Base-by-base conservation (phyloP, 2,888 invertebrate genomes). In the Tetanocera ferruginea region DNA sequence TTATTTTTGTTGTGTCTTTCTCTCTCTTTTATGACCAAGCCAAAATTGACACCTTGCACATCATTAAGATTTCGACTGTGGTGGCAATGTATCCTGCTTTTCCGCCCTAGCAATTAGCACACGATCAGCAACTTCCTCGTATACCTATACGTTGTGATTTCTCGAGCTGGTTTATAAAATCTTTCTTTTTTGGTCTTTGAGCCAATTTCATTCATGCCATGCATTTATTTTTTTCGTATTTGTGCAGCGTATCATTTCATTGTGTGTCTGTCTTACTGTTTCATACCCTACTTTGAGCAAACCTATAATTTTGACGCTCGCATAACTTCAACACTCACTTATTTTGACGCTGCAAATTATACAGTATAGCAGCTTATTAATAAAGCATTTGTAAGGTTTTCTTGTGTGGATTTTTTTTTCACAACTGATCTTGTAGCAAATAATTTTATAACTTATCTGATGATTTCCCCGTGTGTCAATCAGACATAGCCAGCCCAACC, bases 281-380 rank as follows among this genome's bases (percentile, higher is more conserved):
- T n/a, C 37, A 25, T 25, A 19, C 14, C 25, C 60, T 43, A 28
- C 60, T 19, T 5, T 43, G n/a, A 2, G 49, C 17, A 62, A 72
- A 57, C 62, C 60, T 51, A 70, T 62, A 76, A 69, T 76, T 76
- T 62, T 51, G 72, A n/a, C 73, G 75, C 43, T 76, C 51, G 66
- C 72, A 76, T 76, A 77, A 78, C 74, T 76, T 80, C 78, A 55
- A 78, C 67, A 74, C 85, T 83, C 82, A 81, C 81, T 84, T 82
- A 83, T 85, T 84, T 86, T 79, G 75, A 64, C 72, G 69, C 80
- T 34, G 62, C 73, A 86, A 86, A 87, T 87, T 86, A 86, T 83
- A 86, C 57, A 78, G 43, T 60, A 52, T 25, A 75, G 28, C 70
- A 52, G 28, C 71, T 62, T 57, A 76, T 77, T 80, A 80, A 77